phyloP scores from a whole-genome alignment of 2,888 invertebrate genomes.

The Galerucella pusilla region DNA sequence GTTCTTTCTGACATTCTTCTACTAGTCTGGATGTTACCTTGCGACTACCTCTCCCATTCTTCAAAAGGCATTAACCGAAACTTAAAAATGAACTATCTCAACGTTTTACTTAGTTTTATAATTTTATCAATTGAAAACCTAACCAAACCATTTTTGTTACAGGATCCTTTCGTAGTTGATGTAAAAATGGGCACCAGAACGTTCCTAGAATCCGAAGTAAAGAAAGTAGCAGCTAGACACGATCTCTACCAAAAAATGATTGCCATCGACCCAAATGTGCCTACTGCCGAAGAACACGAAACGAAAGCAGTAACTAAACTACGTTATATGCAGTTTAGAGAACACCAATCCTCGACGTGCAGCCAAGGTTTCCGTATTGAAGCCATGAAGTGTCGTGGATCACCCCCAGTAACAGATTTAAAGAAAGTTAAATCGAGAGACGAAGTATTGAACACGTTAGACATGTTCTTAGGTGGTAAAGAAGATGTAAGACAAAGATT shows the following conservation, averaged over 20 bases:
- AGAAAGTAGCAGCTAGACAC: slow-evolving; percentile 82
- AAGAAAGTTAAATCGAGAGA: slow-evolving; percentile 85
- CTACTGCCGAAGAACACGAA: slow-evolving; percentile 84
- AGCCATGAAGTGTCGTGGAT: slow-evolving; percentile 88
- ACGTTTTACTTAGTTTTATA: background rate
- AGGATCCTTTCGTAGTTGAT: slow-evolving; percentile 95
- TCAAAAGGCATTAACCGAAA: too few species aligned
- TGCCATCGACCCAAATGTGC: slow-evolving; percentile 86
- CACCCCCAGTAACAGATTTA: slow-evolving; percentile 86
- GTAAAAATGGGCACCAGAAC: slow-evolving; percentile 97
- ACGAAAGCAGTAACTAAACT: slow-evolving; percentile 91
- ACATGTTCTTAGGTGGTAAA: slow-evolving; percentile 76
- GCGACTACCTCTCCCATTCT: too few species aligned
- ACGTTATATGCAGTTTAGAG: slow-evolving; percentile 96
- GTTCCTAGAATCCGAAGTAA: slow-evolving; percentile 94
- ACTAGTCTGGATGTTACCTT: too few species aligned
- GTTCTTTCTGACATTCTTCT: too few species aligned
- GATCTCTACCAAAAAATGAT: slow-evolving; percentile 98
- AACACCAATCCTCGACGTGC: slow-evolving; percentile 92
- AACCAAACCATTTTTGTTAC: slow-evolving; percentile 48
- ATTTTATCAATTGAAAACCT: background rate
- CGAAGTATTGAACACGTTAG: slow-evolving; percentile 80
- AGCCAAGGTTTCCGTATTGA: slow-evolving; percentile 95
- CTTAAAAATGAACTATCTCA: background rate
- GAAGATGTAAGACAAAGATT: slow-evolving; percentile 77